Conservation (phyloP, 2,113 vertebrate genomes). For the Chaenogobius annularis region DNA sequence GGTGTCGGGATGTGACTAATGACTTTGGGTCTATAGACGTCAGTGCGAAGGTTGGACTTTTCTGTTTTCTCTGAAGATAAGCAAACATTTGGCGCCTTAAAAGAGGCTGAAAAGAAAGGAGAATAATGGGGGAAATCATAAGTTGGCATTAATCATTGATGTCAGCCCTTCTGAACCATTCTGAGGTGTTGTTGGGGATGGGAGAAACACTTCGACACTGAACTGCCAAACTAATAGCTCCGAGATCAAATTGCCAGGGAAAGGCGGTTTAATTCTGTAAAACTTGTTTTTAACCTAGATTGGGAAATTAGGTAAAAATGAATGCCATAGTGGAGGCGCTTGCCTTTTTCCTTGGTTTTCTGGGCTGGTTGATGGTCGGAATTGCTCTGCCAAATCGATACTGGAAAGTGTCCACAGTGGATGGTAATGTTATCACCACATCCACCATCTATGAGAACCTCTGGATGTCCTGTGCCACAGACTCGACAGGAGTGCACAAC, state of each 20-base stretch:
- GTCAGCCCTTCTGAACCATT: slow-evolving; percentile 33
- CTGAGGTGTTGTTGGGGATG: slow-evolving; percentile 15
- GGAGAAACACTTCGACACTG: slow-evolving; percentile 18
- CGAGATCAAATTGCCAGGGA: slow-evolving; percentile 11
- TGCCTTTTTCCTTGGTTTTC: slow-evolving; percentile 67
- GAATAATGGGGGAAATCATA: slow-evolving; percentile 41
- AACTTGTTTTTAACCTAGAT: background rate
- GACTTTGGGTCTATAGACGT: slow-evolving; percentile 36
- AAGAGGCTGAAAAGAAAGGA: slow-evolving; percentile 43
- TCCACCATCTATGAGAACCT: slow-evolving; percentile 86
- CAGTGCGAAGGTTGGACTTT: slow-evolving; percentile 42
- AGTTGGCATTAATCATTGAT: slow-evolving; percentile 60
- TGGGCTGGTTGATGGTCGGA: slow-evolving; percentile 70
- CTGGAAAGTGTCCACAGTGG: slow-evolving; percentile 73
- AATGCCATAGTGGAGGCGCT: slow-evolving; percentile 65
- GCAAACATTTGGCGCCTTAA: slow-evolving; percentile 47
- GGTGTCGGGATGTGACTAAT: slow-evolving; percentile 43
- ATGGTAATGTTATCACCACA: slow-evolving; percentile 84
- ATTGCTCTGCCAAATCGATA: slow-evolving; percentile 64
- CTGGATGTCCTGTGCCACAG: slow-evolving; percentile 85
- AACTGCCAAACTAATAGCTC: slow-evolving; percentile 18
- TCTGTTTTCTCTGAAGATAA: slow-evolving; percentile 31
- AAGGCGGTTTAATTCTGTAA: slow-evolving; percentile 3
- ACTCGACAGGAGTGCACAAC: slow-evolving; percentile 84
- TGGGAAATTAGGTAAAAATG: slow-evolving; percentile 46